A percentile compares a stretch with the other conserved stretches of the same genome.
Conservation (phyloP, 2,888 invertebrate genomes). For the Cremastobaeus sp. region DNA sequence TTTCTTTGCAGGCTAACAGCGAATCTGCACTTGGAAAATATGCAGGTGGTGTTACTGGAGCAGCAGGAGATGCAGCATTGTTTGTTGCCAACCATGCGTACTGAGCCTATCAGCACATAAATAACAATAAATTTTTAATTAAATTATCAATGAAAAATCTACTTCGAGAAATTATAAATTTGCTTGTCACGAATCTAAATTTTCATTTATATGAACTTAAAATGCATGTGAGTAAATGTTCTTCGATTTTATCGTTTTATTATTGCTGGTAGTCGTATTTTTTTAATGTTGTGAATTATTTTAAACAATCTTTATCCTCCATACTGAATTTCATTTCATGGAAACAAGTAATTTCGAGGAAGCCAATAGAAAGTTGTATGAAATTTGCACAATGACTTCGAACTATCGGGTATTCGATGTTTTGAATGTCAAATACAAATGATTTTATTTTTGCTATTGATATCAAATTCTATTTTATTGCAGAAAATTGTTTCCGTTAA, state of each 20-base stretch:
- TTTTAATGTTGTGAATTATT: conserved; percentile 2
- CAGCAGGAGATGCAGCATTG: conserved; percentile 91
- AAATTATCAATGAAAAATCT: conserved; percentile 5
- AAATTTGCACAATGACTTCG: conserved; percentile 36
- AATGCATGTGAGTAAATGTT: conserved; percentile 2
- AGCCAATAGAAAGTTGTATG: background rate
- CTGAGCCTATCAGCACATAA: conserved; percentile 80
- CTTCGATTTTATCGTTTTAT: too few relatives aligned
- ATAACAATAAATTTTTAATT: conserved; percentile 7
- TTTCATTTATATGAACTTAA: too few relatives aligned
- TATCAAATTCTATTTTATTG: conserved; percentile 6
- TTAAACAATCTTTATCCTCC: conserved; percentile 9
- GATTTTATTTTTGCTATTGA: conserved; percentile 14
- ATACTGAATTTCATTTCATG: conserved; percentile 23
- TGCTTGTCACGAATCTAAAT: too few relatives aligned
- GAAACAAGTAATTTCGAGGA: conserved; percentile 32
- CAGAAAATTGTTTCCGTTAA: conserved; percentile 3
- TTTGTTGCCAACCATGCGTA: conserved; percentile 98
- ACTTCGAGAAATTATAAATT: conserved; percentile 1
- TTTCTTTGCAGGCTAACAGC: conserved; percentile 90
- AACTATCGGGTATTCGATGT: conserved; percentile 18
- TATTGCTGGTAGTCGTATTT: too few relatives aligned
- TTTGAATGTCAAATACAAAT: conserved; percentile 21
- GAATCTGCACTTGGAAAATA: conserved; percentile 95
- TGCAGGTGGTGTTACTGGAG: conserved; percentile 91